Conservation (phyloP, 2,113 vertebrate genomes). For the Sphaerodactylus townsendi region DNA sequence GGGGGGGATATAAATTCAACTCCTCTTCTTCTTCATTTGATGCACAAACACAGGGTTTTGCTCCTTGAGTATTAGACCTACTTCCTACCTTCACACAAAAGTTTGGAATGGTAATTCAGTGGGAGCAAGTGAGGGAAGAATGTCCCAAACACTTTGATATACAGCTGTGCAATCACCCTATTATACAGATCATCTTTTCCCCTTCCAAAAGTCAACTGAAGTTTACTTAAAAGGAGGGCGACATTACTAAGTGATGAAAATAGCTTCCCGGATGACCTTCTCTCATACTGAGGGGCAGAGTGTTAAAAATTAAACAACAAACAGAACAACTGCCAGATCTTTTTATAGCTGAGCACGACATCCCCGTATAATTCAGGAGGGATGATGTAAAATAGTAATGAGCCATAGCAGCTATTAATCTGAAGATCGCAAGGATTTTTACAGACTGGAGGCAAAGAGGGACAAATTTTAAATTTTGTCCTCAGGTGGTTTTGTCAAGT, state of each 20-base stretch:
- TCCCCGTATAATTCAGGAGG: conserved; percentile 1
- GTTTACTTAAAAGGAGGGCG: conserved; percentile 31
- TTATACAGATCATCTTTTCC: too few species aligned
- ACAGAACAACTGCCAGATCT: conserved; percentile 40
- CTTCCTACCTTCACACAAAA: too few species aligned
- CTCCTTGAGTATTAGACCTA: too few species aligned
- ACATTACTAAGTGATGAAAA: not conserved
- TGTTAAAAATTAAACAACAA: conserved; percentile 46
- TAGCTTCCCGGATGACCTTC: conserved; percentile 36
- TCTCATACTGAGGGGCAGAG: conserved; percentile 29
- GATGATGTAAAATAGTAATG: conserved; percentile 17
- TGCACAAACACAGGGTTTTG: too few species aligned
- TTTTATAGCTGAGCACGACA: conserved; percentile 39
- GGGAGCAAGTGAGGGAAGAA: too few species aligned
- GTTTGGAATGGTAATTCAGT: too few species aligned
- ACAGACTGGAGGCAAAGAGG: not conserved
- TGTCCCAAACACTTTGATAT: not conserved
- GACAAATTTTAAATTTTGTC: not conserved
- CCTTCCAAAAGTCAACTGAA: conserved; percentile 5
- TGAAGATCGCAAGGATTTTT: conserved; percentile 12
- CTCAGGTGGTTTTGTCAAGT: not conserved
- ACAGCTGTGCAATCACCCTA: not conserved
- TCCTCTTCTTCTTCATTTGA: too few species aligned
- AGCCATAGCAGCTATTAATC: not conserved
- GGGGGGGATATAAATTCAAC: too few species aligned